Percentiles rank a stretch among this genome's conserved stretches.
phyloP scores from a whole-genome alignment of 2,113 vertebrate species.

The Petromus typicus region DNA sequence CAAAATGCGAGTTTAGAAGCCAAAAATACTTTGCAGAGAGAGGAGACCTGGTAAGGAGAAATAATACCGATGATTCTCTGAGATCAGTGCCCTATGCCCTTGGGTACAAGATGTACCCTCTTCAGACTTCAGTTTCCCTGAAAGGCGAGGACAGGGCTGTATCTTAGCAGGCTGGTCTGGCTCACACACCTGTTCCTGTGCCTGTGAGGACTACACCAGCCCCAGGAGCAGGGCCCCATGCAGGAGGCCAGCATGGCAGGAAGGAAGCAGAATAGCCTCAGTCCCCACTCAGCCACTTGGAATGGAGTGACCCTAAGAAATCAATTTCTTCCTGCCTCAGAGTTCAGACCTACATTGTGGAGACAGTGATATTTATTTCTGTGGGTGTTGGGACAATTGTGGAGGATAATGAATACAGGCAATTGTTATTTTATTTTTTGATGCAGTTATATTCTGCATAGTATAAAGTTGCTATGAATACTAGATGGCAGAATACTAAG shows the following conservation, averaged over 20 bases:
- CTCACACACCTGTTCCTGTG: not conserved
- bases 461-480: not conserved
- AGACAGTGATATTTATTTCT: not conserved
- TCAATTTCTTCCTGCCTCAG: not conserved
- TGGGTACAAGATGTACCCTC: not conserved
- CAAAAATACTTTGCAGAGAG: not conserved
- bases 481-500: not conserved
- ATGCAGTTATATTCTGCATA: not conserved
- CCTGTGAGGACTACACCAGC: not conserved
- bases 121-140: not conserved
- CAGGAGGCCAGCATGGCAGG: rapidly evolving
- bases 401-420: too few relatives aligned
- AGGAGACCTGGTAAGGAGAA: not conserved
- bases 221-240: rapidly evolving
- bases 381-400: too few relatives aligned
- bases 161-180: not conserved
- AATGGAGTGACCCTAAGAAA: not conserved
- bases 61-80: not conserved
- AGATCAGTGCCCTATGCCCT: too few relatives aligned
- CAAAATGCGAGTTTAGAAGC: not conserved
- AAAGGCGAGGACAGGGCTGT: not conserved
- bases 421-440: not conserved
- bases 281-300: not conserved
- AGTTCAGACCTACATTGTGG: not conserved
- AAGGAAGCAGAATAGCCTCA: not conserved